A percentile compares a stretch with the other conserved stretches of the same genome.
These are phyloP conservation scores for Atlantisia rogersi DNA, from an alignment of 2,113 vertebrate species.

Conservation along the genomic window DNA sequence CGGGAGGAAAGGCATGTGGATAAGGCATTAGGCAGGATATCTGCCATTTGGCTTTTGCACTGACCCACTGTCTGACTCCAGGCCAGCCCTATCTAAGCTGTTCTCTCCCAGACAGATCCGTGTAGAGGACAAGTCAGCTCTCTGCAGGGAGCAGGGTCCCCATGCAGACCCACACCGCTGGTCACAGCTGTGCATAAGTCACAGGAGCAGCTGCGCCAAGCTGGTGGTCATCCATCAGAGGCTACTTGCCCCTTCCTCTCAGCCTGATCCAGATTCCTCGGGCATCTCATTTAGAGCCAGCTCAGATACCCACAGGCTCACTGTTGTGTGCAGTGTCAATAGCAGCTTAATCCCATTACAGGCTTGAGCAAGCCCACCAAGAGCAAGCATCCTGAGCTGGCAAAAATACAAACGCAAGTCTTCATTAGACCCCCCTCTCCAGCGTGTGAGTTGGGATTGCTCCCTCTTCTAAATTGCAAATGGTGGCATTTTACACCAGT, in stretches of 20 bases:
- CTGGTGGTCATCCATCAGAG: background rate
- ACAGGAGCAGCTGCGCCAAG: background rate
- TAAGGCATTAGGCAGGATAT: constrained; percentile 25
- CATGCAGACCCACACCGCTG: accelerated
- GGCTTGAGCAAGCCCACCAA: background rate
- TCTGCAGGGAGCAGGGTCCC: accelerated
- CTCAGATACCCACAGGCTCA: background rate
- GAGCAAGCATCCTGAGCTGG: background rate
- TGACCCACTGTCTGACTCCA: background rate
- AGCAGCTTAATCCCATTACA: constrained; percentile 3
- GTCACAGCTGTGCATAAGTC: background rate
- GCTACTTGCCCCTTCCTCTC: background rate
- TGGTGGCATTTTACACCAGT: background rate
- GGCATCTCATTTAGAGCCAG: background rate
- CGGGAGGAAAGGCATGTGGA: background rate
- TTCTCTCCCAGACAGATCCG: background rate
- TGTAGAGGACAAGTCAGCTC: background rate
- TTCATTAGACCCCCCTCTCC: background rate
- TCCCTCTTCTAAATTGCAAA: background rate
- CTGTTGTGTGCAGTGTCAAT: background rate
- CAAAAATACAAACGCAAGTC: background rate
- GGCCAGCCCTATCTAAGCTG: background rate
- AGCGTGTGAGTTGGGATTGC: background rate
- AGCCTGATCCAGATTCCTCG: background rate
- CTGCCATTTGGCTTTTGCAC: constrained; percentile 39